Conservation (phyloP, 2,888 invertebrate genomes). For the Mythimna lalbum region DNA sequence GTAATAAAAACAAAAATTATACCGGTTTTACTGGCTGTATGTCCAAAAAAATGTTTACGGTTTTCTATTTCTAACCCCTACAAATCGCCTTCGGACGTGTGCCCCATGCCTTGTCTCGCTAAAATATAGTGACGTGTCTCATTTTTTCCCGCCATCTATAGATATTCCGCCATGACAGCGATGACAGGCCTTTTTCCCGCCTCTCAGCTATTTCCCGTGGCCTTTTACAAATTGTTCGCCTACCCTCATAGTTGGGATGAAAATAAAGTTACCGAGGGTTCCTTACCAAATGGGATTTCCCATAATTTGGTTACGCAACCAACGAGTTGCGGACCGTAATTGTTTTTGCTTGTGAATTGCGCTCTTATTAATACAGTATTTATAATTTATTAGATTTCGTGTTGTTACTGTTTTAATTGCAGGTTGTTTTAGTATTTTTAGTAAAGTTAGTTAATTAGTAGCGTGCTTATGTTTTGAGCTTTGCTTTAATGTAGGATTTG, state of each 20-base stretch:
- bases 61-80: constrained; percentile 8
- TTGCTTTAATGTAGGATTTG: constrained; percentile 41
- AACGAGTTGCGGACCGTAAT: constrained; percentile 79
- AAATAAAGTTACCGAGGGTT: constrained; percentile 85
- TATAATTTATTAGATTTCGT: constrained; percentile 60
- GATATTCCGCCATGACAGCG: constrained; percentile 85
- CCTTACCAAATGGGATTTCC: constrained; percentile 85
- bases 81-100: constrained; percentile 51
- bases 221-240: constrained; percentile 86
- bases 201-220: constrained; percentile 83
- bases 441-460: constrained; percentile 75
- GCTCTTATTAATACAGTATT: constrained; percentile 65
- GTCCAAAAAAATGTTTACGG: neutral
- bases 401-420: constrained; percentile 63
- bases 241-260: constrained; percentile 82
- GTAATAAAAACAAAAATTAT: neutral
- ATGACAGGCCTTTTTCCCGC: constrained; percentile 88
- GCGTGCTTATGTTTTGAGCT: constrained; percentile 25
- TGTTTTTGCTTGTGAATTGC: constrained; percentile 76
- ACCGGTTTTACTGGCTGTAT: neutral
- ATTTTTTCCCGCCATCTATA: constrained; percentile 82
- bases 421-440: constrained; percentile 61
- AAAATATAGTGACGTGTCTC: constrained; percentile 85
- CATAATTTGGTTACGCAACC: constrained; percentile 85
- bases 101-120: constrained; percentile 70